Base-by-base conservation (phyloP, 2,113 vertebrate species). In the Epinephelus cyanopodus region DNA sequence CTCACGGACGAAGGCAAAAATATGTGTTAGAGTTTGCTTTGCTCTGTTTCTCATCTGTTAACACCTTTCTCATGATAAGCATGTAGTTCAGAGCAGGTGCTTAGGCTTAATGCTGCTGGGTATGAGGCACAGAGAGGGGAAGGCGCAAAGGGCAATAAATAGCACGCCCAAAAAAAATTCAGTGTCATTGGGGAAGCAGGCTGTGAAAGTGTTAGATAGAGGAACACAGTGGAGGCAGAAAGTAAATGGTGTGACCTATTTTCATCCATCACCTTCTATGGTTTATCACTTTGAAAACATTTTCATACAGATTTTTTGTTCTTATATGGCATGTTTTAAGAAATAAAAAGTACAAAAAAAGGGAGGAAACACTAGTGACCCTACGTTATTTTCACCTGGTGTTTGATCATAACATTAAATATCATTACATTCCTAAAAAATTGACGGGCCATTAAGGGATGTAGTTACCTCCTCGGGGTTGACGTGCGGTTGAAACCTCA, bases 121-220 rank as follows among this genome's bases (percentile, higher is more conserved):
- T 56, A 15, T 42, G 17, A 42, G 58, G 18, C 29, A 60, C n/a
- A 29, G 14, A 66, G 66, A 72, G 8, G 33, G 15, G 66, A 69
- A 29, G 23, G 37, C 21, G 65, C 7, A 5, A 18, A 63, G 56
- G 33, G 21, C 25, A 25, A 25, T 18, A 78, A 56, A 62, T 3
- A 37, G 47, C 54, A 68, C 42, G 11, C 62, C 66, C n/a, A 29
- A 66, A 63, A 33, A 33, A 52, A 61, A 23, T 8, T 4, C 5
- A 25, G 33, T 53, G 27, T 73, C 47, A 29, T 53, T 10, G 3
- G 37, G 62, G 62, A 54, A 37, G 29, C 27, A 50, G 27, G 10
- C n/a, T 17, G 23, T 27, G n/a, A 45, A 25, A 42, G 21, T 68
- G 47, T 73, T 58, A 23, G 64, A 37, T 68, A 67, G 21, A 70